Evolutionary conservation across 1,140 invertebrate genomes (phyloP), one percentile per base, ranked within the genome.

Genomic region (Sitophilus oryzae): DNA sequence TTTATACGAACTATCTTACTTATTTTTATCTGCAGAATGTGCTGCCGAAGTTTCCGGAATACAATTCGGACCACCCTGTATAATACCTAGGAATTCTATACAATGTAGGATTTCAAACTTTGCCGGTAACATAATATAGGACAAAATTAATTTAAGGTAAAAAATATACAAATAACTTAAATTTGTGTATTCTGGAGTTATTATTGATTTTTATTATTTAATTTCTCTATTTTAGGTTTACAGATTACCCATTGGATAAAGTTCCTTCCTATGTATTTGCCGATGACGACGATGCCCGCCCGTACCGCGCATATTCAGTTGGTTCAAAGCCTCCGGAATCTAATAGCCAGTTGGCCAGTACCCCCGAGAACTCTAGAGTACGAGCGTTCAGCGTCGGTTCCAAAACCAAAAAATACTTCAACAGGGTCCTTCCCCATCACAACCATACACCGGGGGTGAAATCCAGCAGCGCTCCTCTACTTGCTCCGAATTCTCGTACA

Each of bases 241-340:
- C 76, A 0, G 82, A 85, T 56, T 85, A 80, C 71, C 78, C 79
- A 30, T 65, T 85, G 16, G 83, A 86, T 41, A 84, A 85, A 68
- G 82, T 74, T 10, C 79, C 82, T 6, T 84, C 79, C 56, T 74
- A 85, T 11, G 69, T 78, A 3, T 77, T 78, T 0, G 74, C 76
- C 0, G 82, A 84, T 18, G 77, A 77, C 56, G 71, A 77, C 49
- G 66, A 72, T 63, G 74, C 77, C 62, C 76, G 87, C 50, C 85
- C 84, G 19, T 76, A 79, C 35, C 78, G 91, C 61, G 86, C 91
- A 2, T 93, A 93, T 70, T 93, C 90, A 20, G 86, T 94, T 40
- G 92, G 91, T 5, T 91, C 88, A 20, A 80, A 74, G 68, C 49
- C 74, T 62, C 74, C 74, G 71, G 65, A 67, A 69, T 20, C 72